These are phyloP conservation scores for Drosophila obscura DNA, from an alignment of 1,140 invertebrate species.

Conservation along the genomic window DNA sequence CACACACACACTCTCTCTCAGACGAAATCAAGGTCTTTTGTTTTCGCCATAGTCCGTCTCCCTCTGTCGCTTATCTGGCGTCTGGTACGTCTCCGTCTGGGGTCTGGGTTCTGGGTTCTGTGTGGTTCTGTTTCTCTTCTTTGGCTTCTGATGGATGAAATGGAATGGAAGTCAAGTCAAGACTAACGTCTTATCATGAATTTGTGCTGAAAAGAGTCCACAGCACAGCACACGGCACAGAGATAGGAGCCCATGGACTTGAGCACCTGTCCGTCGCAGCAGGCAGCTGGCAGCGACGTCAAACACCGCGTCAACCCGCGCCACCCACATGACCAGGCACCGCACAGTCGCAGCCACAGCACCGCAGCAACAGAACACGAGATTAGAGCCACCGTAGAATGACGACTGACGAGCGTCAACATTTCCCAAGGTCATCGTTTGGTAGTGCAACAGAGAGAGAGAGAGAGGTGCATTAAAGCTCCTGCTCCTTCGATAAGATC, in stretches of 20 bases:
- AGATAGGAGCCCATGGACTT: constrained; percentile 47
- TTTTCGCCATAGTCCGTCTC: constrained; percentile 36
- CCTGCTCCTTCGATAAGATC: constrained; percentile 26
- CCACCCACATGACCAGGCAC: constrained; percentile 51
- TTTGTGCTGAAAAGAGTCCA: constrained; percentile 20
- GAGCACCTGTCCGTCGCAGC: constrained; percentile 46
- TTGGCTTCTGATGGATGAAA: constrained; percentile 33
- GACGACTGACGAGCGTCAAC: constrained; percentile 38
- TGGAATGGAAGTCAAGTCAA: constrained; percentile 19
- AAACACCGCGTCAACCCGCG: constrained; percentile 42
- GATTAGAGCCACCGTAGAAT: constrained; percentile 39
- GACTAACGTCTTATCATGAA: constrained; percentile 41
- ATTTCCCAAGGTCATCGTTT: constrained; percentile 44
- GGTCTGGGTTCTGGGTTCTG: constrained; percentile 26
- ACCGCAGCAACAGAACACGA: constrained; percentile 29
- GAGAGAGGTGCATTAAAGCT: constrained; percentile 2
- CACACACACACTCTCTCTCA: constrained; percentile 23
- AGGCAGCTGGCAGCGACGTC: constrained; percentile 25
- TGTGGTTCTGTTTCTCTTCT: constrained; percentile 43
- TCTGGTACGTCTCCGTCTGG: constrained; percentile 26
- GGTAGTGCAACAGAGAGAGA: constrained; percentile 13
- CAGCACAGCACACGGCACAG: constrained; percentile 24
- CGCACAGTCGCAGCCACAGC: not conserved
- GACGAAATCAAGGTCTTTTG: constrained; percentile 52
- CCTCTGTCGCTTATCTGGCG: constrained; percentile 45